Evolutionary conservation across 2,113 vertebrate species (phyloP).

Genomic region (Plestiodon gilberti): DNA sequence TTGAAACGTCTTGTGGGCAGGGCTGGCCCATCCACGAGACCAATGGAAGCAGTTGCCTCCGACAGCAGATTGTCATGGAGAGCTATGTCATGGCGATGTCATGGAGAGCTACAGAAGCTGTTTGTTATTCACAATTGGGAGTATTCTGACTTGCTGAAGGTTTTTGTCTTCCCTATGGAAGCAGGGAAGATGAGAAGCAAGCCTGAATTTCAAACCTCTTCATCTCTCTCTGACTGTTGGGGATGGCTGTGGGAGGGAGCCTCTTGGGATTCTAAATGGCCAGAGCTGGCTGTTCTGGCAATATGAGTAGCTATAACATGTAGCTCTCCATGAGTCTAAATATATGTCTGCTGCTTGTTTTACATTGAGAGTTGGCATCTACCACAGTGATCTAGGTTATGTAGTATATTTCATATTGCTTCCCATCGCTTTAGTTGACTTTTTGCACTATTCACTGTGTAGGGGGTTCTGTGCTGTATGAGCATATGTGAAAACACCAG

Average conservation of each 20-base stretch:
- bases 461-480: background rate
- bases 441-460: background rate
- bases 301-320: background rate
- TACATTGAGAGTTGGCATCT: background rate
- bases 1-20: background rate
- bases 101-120: too few relatives aligned
- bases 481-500: background rate
- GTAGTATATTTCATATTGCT: background rate
- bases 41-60: too few relatives aligned
- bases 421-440: background rate
- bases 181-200: background rate
- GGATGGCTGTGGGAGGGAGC: background rate
- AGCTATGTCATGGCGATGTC: too few relatives aligned
- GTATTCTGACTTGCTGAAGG: too few relatives aligned
- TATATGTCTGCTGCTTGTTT: background rate
- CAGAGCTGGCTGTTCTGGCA: background rate
- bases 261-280: background rate
- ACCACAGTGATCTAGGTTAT: background rate
- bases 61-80: too few relatives aligned
- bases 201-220: background rate
- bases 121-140: background rate
- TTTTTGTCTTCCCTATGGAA: background rate
- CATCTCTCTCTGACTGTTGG: background rate
- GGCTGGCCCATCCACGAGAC: too few relatives aligned
- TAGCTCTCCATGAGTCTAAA: background rate